Conservation (phyloP, 1,140 invertebrate genomes). For the Diuraphis noxia region DNA sequence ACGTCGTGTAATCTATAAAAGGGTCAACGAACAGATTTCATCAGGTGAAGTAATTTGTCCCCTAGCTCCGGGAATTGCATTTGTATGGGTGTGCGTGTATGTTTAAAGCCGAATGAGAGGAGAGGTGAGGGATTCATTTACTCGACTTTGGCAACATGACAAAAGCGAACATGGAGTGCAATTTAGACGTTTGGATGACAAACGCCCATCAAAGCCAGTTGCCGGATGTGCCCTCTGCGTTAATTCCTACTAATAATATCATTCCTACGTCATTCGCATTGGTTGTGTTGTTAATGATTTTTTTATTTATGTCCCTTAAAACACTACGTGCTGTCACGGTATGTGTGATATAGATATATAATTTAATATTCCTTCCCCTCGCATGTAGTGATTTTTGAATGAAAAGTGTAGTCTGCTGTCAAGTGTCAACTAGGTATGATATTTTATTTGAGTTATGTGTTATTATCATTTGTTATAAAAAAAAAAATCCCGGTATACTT, state of each 20-base stretch:
- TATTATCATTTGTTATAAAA: neutral
- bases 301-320: constrained; percentile 16
- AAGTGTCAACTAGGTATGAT: neutral
- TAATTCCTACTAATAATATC: constrained; percentile 27
- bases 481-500: neutral
- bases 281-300: neutral
- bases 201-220: constrained; percentile 18
- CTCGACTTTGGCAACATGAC: constrained; percentile 46
- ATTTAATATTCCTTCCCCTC: neutral
- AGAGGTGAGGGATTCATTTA: constrained; percentile 36
- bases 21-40: constrained; percentile 51
- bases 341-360: neutral
- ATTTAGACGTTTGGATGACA: constrained; percentile 49
- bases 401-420: neutral
- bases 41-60: constrained; percentile 53
- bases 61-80: constrained; percentile 11
- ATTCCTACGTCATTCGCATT: neutral
- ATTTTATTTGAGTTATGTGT: neutral
- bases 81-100: neutral
- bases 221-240: neutral
- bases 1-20: constrained; percentile 40
- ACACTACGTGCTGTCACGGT: neutral
- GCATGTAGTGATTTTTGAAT: neutral
- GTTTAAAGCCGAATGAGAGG: neutral
- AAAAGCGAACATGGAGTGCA: constrained; percentile 22